Evolutionary conservation across 2,797 vertebrate species (phyloP).

Genomic region (Buphagus erythrorhynchus): DNA sequence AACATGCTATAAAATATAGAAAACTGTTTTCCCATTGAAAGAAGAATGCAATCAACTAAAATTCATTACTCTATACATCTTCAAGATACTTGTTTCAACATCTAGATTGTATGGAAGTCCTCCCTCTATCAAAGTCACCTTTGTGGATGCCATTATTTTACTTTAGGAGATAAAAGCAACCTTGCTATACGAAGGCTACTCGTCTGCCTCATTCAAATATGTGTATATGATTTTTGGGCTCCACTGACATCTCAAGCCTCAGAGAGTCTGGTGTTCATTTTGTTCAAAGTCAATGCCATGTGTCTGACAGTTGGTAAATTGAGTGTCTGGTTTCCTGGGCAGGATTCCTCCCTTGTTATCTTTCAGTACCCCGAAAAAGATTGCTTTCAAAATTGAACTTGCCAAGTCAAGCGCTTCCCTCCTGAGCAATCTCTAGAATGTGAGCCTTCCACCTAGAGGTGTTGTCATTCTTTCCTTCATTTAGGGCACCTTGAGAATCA

Average conservation of each 20-base stretch:
- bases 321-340: slow-evolving; percentile 35
- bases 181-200: background rate
- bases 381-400: slow-evolving; percentile 64
- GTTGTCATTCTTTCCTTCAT: background rate
- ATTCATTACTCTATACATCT: background rate
- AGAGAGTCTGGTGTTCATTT: slow-evolving; percentile 2
- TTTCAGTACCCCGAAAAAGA: slow-evolving; percentile 42
- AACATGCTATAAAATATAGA: background rate
- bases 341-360: slow-evolving; percentile 60
- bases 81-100: background rate
- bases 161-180: background rate
- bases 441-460: rapidly evolving
- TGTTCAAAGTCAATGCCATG: slow-evolving; percentile 42
- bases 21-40: background rate
- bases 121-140: background rate
- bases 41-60: background rate
- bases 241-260: background rate
- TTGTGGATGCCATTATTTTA: background rate
- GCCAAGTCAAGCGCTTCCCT: slow-evolving; percentile 36
- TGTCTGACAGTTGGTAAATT: slow-evolving; percentile 63
- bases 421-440: background rate
- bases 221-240: background rate
- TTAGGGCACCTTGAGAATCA: background rate
- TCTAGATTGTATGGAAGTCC: background rate
- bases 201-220: background rate